A percentile compares a stretch with the other conserved stretches of the same genome.
Evolutionary conservation across 2,113 vertebrate species (phyloP).

Genomic region (Psephotus haematonotus): DNA sequence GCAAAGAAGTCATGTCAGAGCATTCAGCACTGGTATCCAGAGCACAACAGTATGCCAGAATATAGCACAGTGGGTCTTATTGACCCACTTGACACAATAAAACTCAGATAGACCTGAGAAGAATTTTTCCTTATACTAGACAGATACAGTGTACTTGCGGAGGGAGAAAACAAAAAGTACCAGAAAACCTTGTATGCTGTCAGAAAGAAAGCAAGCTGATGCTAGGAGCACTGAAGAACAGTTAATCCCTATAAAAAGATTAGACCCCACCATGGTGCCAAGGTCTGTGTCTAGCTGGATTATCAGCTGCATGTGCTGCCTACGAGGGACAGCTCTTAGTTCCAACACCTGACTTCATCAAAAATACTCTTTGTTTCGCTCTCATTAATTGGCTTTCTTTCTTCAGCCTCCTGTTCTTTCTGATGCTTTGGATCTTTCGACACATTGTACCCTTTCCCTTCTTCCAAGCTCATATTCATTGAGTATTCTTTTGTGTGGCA

Average conservation of each 20-base stretch:
- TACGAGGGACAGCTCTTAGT: conserved; percentile 45
- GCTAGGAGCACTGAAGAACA: conserved; percentile 22
- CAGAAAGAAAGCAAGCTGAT: conserved; percentile 17
- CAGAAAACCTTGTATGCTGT: neutral
- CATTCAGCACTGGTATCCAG: neutral
- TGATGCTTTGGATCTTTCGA: conserved; percentile 14
- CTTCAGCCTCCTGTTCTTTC: neutral
- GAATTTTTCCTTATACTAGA: neutral
- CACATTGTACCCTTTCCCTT: neutral
- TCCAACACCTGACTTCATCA: conserved; percentile 51
- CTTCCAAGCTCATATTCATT: neutral
- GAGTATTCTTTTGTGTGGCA: conserved; percentile 9
- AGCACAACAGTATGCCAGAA: neutral
- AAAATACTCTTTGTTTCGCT: conserved; percentile 43
- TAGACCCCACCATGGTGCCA: neutral
- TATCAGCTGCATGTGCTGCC: conserved; percentile 8
- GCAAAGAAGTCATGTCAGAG: neutral
- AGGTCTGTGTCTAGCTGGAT: conserved; percentile 38
- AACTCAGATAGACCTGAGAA: neutral
- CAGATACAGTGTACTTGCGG: neutral
- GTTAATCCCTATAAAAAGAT: conserved; percentile 57
- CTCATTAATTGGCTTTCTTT: conserved; percentile 31
- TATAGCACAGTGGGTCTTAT: neutral
- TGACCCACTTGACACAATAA: neutral
- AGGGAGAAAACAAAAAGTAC: neutral